A percentile compares a stretch with the other conserved stretches of the same genome.
Evolutionary conservation across 2,113 vertebrate genomes (phyloP).

Genomic region (Channa maculata): DNA sequence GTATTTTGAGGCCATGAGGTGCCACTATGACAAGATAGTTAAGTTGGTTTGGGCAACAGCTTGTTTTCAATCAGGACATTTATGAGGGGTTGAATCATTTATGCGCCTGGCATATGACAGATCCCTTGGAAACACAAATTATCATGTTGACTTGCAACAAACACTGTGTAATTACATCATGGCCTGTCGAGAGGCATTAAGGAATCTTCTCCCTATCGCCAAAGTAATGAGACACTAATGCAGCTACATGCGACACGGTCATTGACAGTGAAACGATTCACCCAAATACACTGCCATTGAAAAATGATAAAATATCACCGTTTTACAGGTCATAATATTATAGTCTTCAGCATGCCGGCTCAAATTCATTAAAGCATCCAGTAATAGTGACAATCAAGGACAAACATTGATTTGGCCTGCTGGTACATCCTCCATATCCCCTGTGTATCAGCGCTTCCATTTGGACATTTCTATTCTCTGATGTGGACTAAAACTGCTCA

Average conservation of each 20-base stretch:
- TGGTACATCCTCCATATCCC: slow-evolving; percentile 41
- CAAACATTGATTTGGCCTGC: slow-evolving; percentile 50
- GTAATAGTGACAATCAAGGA: slow-evolving; percentile 66
- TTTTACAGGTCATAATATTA: slow-evolving; percentile 64
- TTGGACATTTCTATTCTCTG: slow-evolving; percentile 73
- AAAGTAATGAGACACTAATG: slow-evolving; percentile 80
- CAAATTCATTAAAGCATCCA: slow-evolving; percentile 65
- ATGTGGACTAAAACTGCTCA: slow-evolving; percentile 34
- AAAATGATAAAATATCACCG: slow-evolving; percentile 65
- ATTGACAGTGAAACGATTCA: slow-evolving; percentile 65
- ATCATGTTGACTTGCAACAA: slow-evolving; percentile 82
- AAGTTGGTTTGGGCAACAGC: slow-evolving; percentile 67
- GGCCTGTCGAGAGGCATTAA: slow-evolving; percentile 79
- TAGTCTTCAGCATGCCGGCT: slow-evolving; percentile 48
- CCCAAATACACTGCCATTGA: slow-evolving; percentile 61
- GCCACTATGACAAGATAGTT: slow-evolving; percentile 53
- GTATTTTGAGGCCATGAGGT: slow-evolving; percentile 53
- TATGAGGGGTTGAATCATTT: slow-evolving; percentile 81
- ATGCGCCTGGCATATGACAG: slow-evolving; percentile 74
- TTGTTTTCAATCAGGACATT: slow-evolving; percentile 79
- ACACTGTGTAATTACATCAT: slow-evolving; percentile 81
- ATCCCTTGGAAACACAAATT: slow-evolving; percentile 80
- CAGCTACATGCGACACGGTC: slow-evolving; percentile 75
- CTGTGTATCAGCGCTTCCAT: slow-evolving; percentile 56
- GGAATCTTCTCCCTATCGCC: slow-evolving; percentile 72